These are phyloP conservation scores for Crotalus adamanteus DNA, from an alignment of 2,797 vertebrate genomes.

Conservation along the genomic window DNA sequence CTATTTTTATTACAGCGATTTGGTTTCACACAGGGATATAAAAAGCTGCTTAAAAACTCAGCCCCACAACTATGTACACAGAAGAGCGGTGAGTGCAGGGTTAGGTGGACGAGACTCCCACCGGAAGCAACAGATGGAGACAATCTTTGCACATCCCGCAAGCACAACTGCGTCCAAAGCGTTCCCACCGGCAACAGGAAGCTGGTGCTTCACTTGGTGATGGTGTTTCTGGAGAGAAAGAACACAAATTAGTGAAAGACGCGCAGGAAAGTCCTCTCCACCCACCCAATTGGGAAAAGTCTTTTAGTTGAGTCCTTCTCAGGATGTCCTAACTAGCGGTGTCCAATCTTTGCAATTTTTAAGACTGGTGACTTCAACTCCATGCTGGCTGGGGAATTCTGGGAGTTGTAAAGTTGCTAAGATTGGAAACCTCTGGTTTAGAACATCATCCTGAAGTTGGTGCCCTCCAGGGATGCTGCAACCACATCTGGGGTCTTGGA, in stretches of 20 bases:
- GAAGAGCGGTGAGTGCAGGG: too few relatives aligned
- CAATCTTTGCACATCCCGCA: accelerated
- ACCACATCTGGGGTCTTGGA: not conserved
- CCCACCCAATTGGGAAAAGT: not conserved
- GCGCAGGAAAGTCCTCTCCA: not conserved
- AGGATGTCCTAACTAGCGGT: too few relatives aligned
- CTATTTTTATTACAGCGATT: not conserved
- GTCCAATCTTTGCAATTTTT: not conserved
- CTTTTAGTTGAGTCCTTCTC: not conserved
- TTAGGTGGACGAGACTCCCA: not conserved
- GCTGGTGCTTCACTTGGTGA: slow-evolving; percentile 60
- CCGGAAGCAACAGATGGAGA: too few relatives aligned
- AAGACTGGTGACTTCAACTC: not conserved
- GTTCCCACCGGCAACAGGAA: accelerated
- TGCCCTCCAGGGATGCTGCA: not conserved
- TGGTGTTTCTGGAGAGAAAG: slow-evolving; percentile 61
- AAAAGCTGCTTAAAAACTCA: not conserved
- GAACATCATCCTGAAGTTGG: not conserved
- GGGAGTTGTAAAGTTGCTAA: not conserved
- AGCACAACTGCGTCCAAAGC: not conserved
- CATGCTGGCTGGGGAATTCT: not conserved
- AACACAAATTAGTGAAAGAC: not conserved
- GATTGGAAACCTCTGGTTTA: not conserved
- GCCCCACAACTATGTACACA: not conserved
- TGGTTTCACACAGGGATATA: slow-evolving; percentile 6